phyloP scores from a whole-genome alignment of 2,797 vertebrate genomes.

The Sebastes nivosus region DNA sequence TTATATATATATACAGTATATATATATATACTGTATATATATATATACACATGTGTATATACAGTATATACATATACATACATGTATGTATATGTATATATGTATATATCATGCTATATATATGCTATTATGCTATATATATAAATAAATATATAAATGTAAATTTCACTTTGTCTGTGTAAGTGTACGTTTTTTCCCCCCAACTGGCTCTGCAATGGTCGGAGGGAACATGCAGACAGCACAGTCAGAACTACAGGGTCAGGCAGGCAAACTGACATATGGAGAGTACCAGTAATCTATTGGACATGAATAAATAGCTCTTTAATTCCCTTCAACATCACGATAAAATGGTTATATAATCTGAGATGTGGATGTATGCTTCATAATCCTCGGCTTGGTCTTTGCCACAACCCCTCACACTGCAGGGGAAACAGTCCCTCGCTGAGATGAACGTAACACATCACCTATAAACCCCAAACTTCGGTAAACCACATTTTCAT shows the following conservation, averaged over 20 bases:
- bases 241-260: not conserved
- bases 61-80: too few species aligned
- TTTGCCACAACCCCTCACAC: not conserved
- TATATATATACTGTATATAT: too few species aligned
- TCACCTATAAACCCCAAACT: not conserved
- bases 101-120: too few species aligned
- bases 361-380: constrained; percentile 28
- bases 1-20: too few species aligned
- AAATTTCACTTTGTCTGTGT: not conserved
- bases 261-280: constrained; percentile 24
- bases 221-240: not conserved
- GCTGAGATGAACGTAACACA: not conserved
- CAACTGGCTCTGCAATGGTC: not conserved
- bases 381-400: constrained; percentile 47
- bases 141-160: too few species aligned
- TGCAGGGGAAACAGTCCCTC: not conserved
- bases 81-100: too few species aligned
- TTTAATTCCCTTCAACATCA: constrained; percentile 49
- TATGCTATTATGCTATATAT: too few species aligned
- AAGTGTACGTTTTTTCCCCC: not conserved
- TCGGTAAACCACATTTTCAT: not conserved
- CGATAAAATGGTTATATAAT: constrained; percentile 56
- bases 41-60: too few species aligned
- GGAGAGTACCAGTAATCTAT: constrained; percentile 29
- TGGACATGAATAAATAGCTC: constrained; percentile 40